Evolutionary conservation across 2,113 vertebrate genomes (phyloP).

Genomic region (Pantherophis guttatus): DNA sequence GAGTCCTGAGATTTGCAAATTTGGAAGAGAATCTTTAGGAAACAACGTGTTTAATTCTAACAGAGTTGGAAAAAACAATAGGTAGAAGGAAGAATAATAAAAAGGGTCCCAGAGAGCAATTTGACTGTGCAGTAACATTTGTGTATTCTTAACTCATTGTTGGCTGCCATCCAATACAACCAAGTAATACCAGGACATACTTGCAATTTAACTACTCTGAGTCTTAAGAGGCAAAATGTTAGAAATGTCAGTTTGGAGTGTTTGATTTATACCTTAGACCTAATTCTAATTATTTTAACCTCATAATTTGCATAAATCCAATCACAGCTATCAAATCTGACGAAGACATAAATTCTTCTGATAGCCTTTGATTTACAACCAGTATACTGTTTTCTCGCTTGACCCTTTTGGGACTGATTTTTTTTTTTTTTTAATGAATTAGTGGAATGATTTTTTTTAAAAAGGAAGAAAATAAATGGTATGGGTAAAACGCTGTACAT

Average conservation of each 20-base stretch:
- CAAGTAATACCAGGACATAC: neutral
- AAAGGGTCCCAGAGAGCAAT: neutral
- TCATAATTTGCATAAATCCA: constrained; percentile 69
- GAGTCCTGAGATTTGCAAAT: neutral
- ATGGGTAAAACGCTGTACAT: neutral
- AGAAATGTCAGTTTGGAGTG: constrained; percentile 50
- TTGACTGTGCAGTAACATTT: neutral
- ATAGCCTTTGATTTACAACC: constrained; percentile 51
- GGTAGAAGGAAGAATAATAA: neutral
- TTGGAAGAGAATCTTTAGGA: neutral
- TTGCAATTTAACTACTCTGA: constrained; percentile 44
- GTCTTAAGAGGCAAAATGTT: constrained; percentile 54
- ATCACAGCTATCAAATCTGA: constrained; percentile 60
- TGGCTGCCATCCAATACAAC: neutral
- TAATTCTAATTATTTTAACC: constrained; percentile 69
- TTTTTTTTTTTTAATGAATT: constrained; percentile 36
- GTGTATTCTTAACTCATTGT: neutral
- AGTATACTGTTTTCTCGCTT: constrained; percentile 48
- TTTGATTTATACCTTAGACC: constrained; percentile 66
- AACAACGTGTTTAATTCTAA: neutral
- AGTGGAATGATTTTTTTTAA: constrained; percentile 17
- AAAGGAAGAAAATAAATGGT: neutral
- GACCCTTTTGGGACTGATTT: constrained; percentile 40
- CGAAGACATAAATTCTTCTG: constrained; percentile 51
- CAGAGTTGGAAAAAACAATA: neutral